A percentile compares a stretch with the other conserved stretches of the same genome.
Conservation (phyloP, 92 coral and sea anemone genomes). For the Montipora capitata region DNA sequence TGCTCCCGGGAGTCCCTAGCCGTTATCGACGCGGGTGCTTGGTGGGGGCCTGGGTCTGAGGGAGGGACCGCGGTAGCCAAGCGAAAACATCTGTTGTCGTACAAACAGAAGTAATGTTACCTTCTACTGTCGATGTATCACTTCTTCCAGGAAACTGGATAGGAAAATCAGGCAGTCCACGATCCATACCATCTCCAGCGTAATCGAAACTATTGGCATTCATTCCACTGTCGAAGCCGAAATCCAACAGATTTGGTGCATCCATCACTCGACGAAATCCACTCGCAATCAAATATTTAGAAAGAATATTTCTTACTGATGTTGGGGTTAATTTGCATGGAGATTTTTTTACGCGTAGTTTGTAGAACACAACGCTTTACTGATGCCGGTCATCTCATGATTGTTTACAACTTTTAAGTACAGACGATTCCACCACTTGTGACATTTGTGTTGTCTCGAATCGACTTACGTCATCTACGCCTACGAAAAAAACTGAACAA, state of each 20-base stretch:
- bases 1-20: slow-evolving; percentile 31
- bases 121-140: slow-evolving; percentile 6
- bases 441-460: too few relatives aligned
- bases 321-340: too few relatives aligned
- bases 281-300: slow-evolving; percentile 16
- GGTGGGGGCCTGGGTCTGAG: slow-evolving; percentile 42
- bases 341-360: too few relatives aligned
- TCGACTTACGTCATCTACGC: too few relatives aligned
- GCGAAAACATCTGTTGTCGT: slow-evolving; percentile 28
- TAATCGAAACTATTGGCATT: slow-evolving; percentile 5
- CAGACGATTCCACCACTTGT: too few relatives aligned
- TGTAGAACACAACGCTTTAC: too few relatives aligned
- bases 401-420: too few relatives aligned
- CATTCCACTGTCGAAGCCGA: slow-evolving; percentile 24
- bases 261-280: slow-evolving; percentile 32
- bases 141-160: slow-evolving; percentile 30
- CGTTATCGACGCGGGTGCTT: slow-evolving; percentile 39
- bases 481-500: too few relatives aligned
- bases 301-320: neutral
- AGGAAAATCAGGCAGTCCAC: slow-evolving; percentile 9
- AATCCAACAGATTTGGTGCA: slow-evolving; percentile 17
- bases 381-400: too few relatives aligned
- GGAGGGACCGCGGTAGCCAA: slow-evolving; percentile 6
- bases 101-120: slow-evolving; percentile 14
- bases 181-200: slow-evolving; percentile 19